Evolutionary conservation across 92 coral and sea anemone species (phyloP).

Genomic region (Pocillopora grandis): DNA sequence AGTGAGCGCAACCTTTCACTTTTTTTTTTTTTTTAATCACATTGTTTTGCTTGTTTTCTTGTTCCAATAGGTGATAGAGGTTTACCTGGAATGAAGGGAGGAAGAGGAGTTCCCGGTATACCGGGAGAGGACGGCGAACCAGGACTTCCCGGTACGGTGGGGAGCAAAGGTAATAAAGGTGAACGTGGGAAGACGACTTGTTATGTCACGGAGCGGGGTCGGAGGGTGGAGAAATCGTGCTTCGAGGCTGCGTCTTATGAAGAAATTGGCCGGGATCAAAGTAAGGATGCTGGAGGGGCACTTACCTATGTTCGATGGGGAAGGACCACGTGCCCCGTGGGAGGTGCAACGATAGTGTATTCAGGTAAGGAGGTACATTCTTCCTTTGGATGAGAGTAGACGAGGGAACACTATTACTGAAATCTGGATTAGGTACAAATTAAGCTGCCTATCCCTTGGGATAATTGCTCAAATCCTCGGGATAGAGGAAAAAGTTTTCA

Average conservation of each 20-base stretch:
- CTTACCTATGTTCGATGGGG: constrained; percentile 71
- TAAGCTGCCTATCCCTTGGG: too few species aligned
- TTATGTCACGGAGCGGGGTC: constrained; percentile 71
- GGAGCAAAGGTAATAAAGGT: constrained; percentile 62
- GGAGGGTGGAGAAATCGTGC: constrained; percentile 61
- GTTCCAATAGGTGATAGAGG: constrained; percentile 51
- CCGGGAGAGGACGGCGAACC: constrained; percentile 75
- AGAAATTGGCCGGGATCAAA: constrained; percentile 16
- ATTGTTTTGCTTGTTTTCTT: neutral
- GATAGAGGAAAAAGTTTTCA: too few species aligned
- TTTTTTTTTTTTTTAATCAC: neutral
- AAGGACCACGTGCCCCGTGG: constrained; percentile 66
- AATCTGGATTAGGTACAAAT: too few species aligned
- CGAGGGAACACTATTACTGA: too few species aligned
- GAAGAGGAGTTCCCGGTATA: constrained; percentile 57
- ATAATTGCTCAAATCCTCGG: too few species aligned
- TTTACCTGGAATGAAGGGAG: constrained; percentile 58
- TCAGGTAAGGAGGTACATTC: constrained; percentile 43
- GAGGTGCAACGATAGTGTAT: constrained; percentile 50
- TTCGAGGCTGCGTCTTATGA: constrained; percentile 49
- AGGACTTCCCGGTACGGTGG: constrained; percentile 51
- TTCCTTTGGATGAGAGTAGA: neutral
- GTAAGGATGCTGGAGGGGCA: constrained; percentile 40
- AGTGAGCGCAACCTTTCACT: neutral
- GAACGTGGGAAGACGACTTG: constrained; percentile 57